Evolutionary conservation across 2,888 invertebrate genomes (phyloP).

Genomic region (Ernsta delagoae): DNA sequence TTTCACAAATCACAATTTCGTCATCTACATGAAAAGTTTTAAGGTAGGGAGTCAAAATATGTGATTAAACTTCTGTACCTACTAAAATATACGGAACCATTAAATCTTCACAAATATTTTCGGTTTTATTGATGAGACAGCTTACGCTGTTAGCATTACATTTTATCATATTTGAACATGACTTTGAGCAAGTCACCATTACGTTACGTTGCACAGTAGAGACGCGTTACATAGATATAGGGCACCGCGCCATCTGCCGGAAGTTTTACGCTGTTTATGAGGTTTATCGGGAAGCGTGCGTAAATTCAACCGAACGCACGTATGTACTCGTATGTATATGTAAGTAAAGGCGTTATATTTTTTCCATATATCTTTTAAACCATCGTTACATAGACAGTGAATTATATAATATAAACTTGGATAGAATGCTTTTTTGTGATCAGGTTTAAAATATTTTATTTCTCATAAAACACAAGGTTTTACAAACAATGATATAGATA

Average conservation of each 20-base stretch:
- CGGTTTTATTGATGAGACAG: neutral
- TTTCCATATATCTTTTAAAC: neutral
- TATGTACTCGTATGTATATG: neutral
- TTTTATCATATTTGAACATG: conserved; percentile 5
- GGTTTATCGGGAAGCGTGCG: conserved; percentile 76
- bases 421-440: too few species aligned
- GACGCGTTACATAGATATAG: conserved; percentile 49
- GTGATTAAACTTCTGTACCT: too few species aligned
- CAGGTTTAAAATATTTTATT: too few species aligned
- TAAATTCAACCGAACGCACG: conserved; percentile 65
- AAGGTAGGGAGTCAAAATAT: too few species aligned
- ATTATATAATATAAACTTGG: too few species aligned
- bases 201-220: neutral
- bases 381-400: neutral
- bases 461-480: too few species aligned
- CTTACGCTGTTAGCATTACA: conserved; percentile 3
- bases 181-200: conserved; percentile 4
- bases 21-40: too few species aligned
- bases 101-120: neutral
- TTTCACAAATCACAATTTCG: too few species aligned
- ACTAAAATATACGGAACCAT: neutral
- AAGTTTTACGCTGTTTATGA: conserved; percentile 83
- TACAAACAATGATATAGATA: too few species aligned
- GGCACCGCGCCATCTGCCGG: conserved; percentile 75
- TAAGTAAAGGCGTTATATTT: neutral